Evolutionary conservation across 2,113 vertebrate species (phyloP).

Genomic region (Sprattus sprattus): DNA sequence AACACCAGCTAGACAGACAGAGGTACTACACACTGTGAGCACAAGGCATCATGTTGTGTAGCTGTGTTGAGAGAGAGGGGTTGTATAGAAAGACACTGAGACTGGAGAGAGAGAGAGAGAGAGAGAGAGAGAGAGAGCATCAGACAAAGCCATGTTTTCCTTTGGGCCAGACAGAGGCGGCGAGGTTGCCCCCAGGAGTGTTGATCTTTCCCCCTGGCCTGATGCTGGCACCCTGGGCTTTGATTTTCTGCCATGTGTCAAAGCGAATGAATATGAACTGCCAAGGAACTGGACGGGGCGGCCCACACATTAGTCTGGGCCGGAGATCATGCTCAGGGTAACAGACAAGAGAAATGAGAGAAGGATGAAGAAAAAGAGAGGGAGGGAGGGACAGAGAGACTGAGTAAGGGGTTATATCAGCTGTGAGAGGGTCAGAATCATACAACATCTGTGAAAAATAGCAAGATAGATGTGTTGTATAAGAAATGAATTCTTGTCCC

Average conservation of each 20-base stretch:
- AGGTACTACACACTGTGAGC: too few species aligned
- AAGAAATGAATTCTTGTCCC: background rate
- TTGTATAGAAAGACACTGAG: background rate
- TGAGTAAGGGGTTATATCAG: background rate
- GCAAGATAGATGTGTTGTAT: background rate
- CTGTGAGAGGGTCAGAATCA: background rate
- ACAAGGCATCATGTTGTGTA: background rate
- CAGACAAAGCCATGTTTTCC: background rate
- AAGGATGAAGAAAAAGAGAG: background rate
- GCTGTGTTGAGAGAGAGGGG: background rate
- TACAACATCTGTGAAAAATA: background rate
- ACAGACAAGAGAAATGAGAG: background rate
- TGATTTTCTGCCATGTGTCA: slow-evolving; percentile 1
- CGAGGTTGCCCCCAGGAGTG: background rate
- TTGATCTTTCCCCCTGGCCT: slow-evolving; percentile 9
- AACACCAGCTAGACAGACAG: too few species aligned
- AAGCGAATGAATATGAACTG: background rate
- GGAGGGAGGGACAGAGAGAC: too few species aligned
- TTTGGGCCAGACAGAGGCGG: background rate
- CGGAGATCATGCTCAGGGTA: background rate
- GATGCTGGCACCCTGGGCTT: background rate
- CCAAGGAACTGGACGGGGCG: background rate
- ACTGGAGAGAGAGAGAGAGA: background rate
- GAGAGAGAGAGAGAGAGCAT: background rate
- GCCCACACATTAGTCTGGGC: background rate